A percentile compares a stretch with the other conserved stretches of the same genome.
Evolutionary conservation across 1,140 invertebrate genomes (phyloP).

Genomic region (Drosophila busckii): DNA sequence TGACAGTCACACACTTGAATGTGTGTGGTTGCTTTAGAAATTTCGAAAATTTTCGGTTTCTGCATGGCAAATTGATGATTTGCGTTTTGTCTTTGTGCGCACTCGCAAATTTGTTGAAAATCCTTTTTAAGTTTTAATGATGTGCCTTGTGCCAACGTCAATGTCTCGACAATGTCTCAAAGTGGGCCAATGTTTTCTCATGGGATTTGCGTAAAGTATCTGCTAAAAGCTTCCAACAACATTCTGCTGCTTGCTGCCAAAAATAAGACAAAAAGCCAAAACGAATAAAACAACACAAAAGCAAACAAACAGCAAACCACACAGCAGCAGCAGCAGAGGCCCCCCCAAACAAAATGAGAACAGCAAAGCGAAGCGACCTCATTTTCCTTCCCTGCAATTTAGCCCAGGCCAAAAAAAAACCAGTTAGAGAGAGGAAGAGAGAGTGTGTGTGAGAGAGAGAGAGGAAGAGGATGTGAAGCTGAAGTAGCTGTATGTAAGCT

Average conservation of each 20-base stretch:
- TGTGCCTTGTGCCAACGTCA: constrained; percentile 19
- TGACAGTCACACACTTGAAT: constrained; percentile 62
- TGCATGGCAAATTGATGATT: constrained; percentile 54
- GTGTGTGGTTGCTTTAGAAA: too few relatives aligned
- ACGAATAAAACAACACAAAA: constrained; percentile 33
- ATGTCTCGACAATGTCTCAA: constrained; percentile 16
- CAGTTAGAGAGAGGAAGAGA: too few relatives aligned
- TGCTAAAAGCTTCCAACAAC: constrained; percentile 72
- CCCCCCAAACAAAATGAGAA: too few relatives aligned
- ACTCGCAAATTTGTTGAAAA: constrained; percentile 73
- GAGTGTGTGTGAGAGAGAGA: too few relatives aligned
- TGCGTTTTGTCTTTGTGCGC: constrained; percentile 41
- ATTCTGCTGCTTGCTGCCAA: constrained; percentile 37
- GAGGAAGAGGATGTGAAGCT: too few relatives aligned
- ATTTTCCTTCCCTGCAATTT: constrained; percentile 61
- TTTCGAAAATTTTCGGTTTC: constrained; percentile 19
- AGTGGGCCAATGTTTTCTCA: constrained; percentile 70
- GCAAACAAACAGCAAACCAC: background rate
- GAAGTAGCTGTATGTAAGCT: too few relatives aligned
- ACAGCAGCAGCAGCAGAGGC: constrained; percentile 5
- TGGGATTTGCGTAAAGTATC: constrained; percentile 74
- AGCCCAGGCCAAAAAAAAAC: constrained; percentile 35
- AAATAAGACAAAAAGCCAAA: constrained; percentile 40
- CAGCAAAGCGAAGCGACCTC: too few relatives aligned
- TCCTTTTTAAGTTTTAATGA: constrained; percentile 77